Evolutionary conservation across 2,797 vertebrate species (phyloP).

Genomic region (Spinus olivaceus): DNA sequence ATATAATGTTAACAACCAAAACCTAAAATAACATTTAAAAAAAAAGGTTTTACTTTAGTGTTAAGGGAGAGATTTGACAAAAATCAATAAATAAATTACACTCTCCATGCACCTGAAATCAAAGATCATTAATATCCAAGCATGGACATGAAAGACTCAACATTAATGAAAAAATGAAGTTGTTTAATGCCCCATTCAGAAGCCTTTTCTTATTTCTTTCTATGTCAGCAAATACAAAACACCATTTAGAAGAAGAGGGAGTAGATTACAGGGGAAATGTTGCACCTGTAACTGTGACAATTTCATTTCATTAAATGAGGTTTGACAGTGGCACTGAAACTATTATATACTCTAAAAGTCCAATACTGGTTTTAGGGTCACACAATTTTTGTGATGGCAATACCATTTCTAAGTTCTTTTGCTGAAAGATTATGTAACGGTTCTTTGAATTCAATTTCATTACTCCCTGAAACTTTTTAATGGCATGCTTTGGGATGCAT

Average conservation of each 20-base stretch:
- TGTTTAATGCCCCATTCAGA: neutral
- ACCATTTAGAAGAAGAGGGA: neutral
- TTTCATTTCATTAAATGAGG: neutral
- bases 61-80: neutral
- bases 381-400: neutral
- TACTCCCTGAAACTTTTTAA: neutral
- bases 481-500: neutral
- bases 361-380: neutral
- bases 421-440: neutral
- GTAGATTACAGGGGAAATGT: neutral
- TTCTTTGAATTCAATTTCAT: neutral
- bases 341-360: neutral
- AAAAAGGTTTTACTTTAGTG: neutral
- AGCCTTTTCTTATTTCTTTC: neutral
- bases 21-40: neutral
- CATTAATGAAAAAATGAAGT: neutral
- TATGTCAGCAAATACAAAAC: neutral
- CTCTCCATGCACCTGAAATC: neutral
- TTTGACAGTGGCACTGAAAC: neutral
- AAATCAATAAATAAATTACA: neutral
- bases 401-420: neutral
- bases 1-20: neutral
- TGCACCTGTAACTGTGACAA: accelerated
- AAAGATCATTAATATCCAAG: neutral
- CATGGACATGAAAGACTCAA: neutral